Percentiles rank a stretch among this genome's conserved stretches.
These are phyloP conservation scores for Encarsia formosa DNA, from an alignment of 2,888 invertebrate genomes.

Conservation along the genomic window DNA sequence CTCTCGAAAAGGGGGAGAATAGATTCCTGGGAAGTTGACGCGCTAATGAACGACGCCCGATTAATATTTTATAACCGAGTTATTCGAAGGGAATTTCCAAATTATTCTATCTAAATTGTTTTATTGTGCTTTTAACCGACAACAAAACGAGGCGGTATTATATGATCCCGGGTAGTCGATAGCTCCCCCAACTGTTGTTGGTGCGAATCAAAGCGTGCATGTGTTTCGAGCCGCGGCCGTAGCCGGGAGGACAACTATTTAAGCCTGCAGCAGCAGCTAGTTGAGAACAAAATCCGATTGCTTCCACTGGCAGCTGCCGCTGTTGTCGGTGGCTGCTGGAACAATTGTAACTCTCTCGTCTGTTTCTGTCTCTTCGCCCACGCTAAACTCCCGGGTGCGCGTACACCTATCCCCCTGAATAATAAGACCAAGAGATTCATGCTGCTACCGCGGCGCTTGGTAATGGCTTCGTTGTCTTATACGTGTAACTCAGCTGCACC, in stretches of 20 bases:
- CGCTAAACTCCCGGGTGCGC: constrained; percentile 24
- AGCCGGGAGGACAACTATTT: not conserved
- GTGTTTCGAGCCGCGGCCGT: too few species aligned
- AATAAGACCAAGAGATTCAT: constrained; percentile 14
- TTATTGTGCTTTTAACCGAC: too few species aligned
- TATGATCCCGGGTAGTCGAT: too few species aligned
- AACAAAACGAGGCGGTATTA: too few species aligned
- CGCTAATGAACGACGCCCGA: constrained; percentile 12
- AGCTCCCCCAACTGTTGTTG: too few species aligned
- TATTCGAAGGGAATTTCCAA: too few species aligned
- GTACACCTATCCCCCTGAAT: constrained; percentile 18
- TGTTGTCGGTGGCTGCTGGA: constrained; percentile 10
- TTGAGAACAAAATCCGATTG: constrained; percentile 19
- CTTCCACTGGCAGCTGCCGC: not conserved
- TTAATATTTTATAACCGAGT: constrained; percentile 21
- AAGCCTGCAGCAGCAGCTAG: not conserved
- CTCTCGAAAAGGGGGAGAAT: not conserved
- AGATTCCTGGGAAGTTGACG: not conserved
- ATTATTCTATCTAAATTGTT: too few species aligned
- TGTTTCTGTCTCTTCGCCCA: constrained; percentile 25
- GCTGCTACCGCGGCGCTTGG: not conserved
- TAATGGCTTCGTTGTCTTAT: too few species aligned
- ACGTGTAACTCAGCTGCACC: constrained; percentile 2
- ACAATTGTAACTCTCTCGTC: constrained; percentile 26
- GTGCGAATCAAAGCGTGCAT: too few species aligned